Evolutionary conservation across 2,113 vertebrate genomes (phyloP), one percentile per base, ranked within the genome.

Genomic region (Malurus melanocephalus): DNA sequence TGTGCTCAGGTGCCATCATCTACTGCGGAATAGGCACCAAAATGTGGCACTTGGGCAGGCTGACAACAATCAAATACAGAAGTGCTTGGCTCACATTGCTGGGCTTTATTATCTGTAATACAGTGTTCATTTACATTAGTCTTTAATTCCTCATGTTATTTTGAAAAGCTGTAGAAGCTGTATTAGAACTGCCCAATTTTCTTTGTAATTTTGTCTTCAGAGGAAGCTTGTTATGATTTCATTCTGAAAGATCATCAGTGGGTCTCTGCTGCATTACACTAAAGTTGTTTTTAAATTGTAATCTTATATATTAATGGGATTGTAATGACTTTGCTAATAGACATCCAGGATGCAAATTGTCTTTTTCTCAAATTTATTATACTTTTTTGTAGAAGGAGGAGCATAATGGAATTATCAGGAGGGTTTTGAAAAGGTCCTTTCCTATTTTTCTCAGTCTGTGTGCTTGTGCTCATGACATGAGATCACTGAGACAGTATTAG

Each of bases 251-350:
- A 42, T 52, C 43, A 40, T 77, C 52, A 67, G 22, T 22, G 61
- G 17, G n/a, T 81, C 67, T 87, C 65, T 5, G 3, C 62, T 82
- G 35, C 17, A 6, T 30, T 85, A 60, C 38, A 40, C 55, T 74
- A 0, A 80, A 83, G 64, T 28, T 48, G 30, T 48, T 93, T 88
- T 89, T 42, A 60, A 15, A 26, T 33, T 56, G 18, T 67, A 77
- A 78, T 71, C 17, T 45, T 33, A 45, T n/a, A 22, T 66, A 75
- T 55, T 90, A 88, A 88, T 68, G 33, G 57, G 24, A 52, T 75
- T 13, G 20, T 90, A 86, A 92, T 85, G 76, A 65, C 49, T 92
- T 86, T 68, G 30, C 55, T 92, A 90, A 62, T 77, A 89, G 79
- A 78, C 38, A 57, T 61, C 17, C 46, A 72, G 33, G n/a, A 77